A percentile compares a stretch with the other conserved stretches of the same genome.
These are phyloP conservation scores for Sylvicola cinctus DNA, from an alignment of 2,888 invertebrate genomes.

Conservation along the genomic window DNA sequence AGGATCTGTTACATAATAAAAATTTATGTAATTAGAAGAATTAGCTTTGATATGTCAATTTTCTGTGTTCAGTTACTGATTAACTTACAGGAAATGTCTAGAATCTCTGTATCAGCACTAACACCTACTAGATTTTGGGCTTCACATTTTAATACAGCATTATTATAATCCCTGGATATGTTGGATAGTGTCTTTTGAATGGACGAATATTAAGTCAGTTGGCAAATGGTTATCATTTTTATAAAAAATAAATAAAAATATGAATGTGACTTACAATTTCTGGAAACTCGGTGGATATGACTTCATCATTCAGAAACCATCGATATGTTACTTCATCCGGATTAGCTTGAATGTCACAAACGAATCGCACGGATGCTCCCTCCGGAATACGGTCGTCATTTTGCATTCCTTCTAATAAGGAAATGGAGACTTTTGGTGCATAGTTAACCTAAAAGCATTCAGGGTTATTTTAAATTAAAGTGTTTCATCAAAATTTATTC, in stretches of 20 bases:
- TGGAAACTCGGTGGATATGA: no score
- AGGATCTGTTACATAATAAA: conserved; percentile 37
- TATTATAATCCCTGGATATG: conserved; percentile 64
- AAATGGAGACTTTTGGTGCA: conserved; percentile 69
- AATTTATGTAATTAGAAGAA: conserved; percentile 4
- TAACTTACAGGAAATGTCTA: conserved; percentile 80
- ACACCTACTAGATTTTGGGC: conserved; percentile 89
- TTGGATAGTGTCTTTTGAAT: conserved; percentile 42
- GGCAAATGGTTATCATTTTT: background rate
- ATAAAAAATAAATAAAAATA: background rate
- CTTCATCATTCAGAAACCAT: conserved; percentile 77
- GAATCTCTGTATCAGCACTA: conserved; percentile 65
- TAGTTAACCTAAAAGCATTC: conserved; percentile 63
- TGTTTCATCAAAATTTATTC: no score
- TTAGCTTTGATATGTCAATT: background rate
- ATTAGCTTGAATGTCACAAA: conserved; percentile 75
- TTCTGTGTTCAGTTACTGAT: background rate
- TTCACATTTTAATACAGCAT: conserved; percentile 74
- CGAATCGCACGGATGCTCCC: conserved; percentile 58
- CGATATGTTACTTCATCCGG: conserved; percentile 67
- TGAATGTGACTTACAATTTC: background rate
- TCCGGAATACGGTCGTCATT: conserved; percentile 51
- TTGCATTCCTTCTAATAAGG: conserved; percentile 32
- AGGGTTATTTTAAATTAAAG: background rate
- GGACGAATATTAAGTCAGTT: background rate